Base-by-base conservation (phyloP, 2,113 vertebrate genomes). In the Nematolebias whitei region DNA sequence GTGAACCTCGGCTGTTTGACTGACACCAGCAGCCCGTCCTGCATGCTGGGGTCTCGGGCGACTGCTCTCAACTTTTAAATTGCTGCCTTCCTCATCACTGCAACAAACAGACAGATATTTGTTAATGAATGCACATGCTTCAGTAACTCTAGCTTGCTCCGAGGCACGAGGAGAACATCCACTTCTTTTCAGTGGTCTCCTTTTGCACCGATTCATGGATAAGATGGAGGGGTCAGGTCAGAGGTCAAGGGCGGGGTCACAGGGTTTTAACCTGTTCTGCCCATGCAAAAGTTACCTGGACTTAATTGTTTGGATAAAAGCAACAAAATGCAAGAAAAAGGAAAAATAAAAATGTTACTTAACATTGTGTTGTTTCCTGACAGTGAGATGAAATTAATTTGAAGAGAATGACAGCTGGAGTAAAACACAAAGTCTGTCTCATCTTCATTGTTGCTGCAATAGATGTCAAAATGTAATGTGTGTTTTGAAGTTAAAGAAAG, bases 81-180 rank as follows among this genome's bases (percentile, higher is more conserved):
- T 82, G 86, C 82, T 57, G 81, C 85, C 79, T 65, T 71, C 68
- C 80, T 88, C 87, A 92, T 92, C 87, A 87, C 85, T 60, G 90
- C 80, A 78, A 88, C 87, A 92, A 93, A 93, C 90, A 91, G 91
- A 92, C 90, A 92, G 89, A 91, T 90, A 92, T 94, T 90, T 92
- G 89, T 91, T 93, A 92, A 93, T 92, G 91, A 92, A 89, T 78
- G 81, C 89, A 77, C 82, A 85, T 88, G 87, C 89, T 90, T 80
- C 58, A 69, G 65, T 90, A 89, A 91, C 87, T 73, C 70, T 85
- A 29, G 15, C 78, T 73, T 40, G 78, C 76, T 86, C 38, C 2
- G 23, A 79, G 74, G 75, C 83, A 0, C 49, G 26, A 29, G 65
- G 3, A 74, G 45, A 77, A 73, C 44, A 73, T 70, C 68, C 79